phyloP scores from a whole-genome alignment of 2,113 vertebrate species.

The Corapipo altera region DNA sequence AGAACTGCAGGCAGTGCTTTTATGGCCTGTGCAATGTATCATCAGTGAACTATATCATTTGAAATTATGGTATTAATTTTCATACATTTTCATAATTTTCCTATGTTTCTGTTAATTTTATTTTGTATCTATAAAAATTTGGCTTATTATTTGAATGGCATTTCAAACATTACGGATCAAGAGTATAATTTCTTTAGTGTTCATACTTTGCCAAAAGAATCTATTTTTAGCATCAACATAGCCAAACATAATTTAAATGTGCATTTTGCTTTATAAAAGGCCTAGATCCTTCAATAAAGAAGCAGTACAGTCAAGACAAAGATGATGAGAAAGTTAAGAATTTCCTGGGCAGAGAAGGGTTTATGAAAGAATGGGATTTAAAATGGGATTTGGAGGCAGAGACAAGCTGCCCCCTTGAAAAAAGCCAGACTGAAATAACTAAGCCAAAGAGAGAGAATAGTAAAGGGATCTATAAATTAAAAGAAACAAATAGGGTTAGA shows the following conservation, averaged over 20 bases:
- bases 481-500: neutral
- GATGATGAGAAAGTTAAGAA: neutral
- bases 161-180: neutral
- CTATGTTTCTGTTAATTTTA: neutral
- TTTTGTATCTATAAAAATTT: neutral
- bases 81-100: too few relatives aligned
- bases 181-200: neutral
- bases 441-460: neutral
- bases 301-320: neutral
- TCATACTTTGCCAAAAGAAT: neutral
- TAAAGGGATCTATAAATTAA: neutral
- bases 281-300: neutral
- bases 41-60: neutral
- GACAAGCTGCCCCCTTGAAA: neutral
- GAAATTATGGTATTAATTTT: neutral
- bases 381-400: neutral
- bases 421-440: neutral
- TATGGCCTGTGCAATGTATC: neutral
- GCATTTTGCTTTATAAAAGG: neutral
- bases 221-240: neutral
- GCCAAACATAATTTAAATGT: neutral
- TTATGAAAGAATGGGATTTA: neutral
- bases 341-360: neutral
- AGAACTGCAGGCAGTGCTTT: neutral
- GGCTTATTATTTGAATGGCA: neutral